phyloP scores from a whole-genome alignment of 2,888 invertebrate genomes.

The Trimorus sp. region DNA sequence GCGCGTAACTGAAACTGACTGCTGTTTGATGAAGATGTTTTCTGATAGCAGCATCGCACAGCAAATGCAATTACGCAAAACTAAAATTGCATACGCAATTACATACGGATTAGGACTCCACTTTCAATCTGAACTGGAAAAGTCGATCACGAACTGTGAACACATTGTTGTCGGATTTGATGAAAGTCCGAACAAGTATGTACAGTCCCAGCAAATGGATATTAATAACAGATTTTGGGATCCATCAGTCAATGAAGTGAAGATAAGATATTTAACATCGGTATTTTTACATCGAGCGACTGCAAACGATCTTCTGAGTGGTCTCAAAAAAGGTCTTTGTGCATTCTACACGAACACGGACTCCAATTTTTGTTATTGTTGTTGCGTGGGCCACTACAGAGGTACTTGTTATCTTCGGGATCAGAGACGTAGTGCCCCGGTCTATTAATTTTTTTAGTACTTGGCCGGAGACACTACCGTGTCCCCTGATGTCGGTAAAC shows the following conservation, averaged over 20 bases:
- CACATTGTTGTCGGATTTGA: conserved; percentile 9
- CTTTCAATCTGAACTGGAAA: background rate
- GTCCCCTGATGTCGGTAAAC: too few relatives aligned
- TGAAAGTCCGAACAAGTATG: conserved; percentile 14
- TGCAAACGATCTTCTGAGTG: conserved; percentile 5
- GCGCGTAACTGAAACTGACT: conserved; percentile 25
- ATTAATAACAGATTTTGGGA: conserved; percentile 13
- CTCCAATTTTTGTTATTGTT: conserved; percentile 1
- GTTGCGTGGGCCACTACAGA: conserved; percentile 23
- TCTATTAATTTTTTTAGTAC: too few relatives aligned
- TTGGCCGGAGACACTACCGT: too few relatives aligned
- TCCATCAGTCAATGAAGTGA: background rate
- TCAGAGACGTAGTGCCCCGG: too few relatives aligned
- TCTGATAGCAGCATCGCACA: conserved; percentile 51
- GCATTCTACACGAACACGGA: background rate
- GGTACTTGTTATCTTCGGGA: too few relatives aligned
- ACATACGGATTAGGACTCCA: conserved; percentile 21
- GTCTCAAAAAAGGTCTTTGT: background rate
- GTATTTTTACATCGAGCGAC: conserved; percentile 1
- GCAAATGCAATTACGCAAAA: conserved; percentile 50
- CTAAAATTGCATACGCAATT: conserved; percentile 60
- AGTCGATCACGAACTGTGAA: background rate
- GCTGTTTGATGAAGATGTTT: conserved; percentile 42
- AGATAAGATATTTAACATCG: conserved; percentile 19
- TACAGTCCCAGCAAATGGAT: conserved; percentile 18